phyloP scores from a whole-genome alignment of 1,140 invertebrate species.

The Caerostris darwini region DNA sequence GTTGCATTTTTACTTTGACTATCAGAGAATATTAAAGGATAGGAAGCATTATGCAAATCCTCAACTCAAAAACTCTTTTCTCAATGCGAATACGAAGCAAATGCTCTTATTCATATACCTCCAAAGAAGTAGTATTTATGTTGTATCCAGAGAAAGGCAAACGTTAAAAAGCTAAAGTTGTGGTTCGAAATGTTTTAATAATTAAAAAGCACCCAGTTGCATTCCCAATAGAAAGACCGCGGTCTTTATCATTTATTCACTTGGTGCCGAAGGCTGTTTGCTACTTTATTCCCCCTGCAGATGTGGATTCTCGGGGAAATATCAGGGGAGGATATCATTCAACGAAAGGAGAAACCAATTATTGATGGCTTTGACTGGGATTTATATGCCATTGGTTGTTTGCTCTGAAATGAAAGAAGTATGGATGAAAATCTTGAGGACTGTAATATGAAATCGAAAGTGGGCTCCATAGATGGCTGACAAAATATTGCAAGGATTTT shows the following conservation, averaged over 20 bases:
- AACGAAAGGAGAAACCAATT: slow-evolving; percentile 26
- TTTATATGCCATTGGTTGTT: neutral
- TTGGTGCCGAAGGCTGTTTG: slow-evolving; percentile 41
- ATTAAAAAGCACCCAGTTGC: neutral
- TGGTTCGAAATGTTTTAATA: slow-evolving; percentile 48
- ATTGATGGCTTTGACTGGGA: slow-evolving; percentile 44
- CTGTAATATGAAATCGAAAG: neutral
- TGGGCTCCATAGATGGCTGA: neutral
- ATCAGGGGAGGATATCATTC: slow-evolving; percentile 33
- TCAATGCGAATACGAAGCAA: neutral
- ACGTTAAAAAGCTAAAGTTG: slow-evolving; percentile 18
- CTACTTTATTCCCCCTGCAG: slow-evolving; percentile 17
- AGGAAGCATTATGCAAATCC: neutral
- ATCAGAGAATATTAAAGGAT: neutral
- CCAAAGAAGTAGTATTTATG: neutral
- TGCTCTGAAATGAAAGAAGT: slow-evolving; percentile 11
- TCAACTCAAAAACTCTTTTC: neutral
- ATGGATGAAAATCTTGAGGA: neutral
- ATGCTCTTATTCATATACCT: neutral
- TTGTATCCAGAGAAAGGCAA: slow-evolving; percentile 5
- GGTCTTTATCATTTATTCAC: slow-evolving; percentile 40
- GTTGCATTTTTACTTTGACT: too few species aligned
- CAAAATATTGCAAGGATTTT: neutral
- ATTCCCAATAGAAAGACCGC: neutral
- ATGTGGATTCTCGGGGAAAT: slow-evolving; percentile 36